A percentile compares a stretch with the other conserved stretches of the same genome.
These are phyloP conservation scores for Excalfactoria chinensis DNA, from an alignment of 2,113 vertebrate genomes.

Conservation along the genomic window DNA sequence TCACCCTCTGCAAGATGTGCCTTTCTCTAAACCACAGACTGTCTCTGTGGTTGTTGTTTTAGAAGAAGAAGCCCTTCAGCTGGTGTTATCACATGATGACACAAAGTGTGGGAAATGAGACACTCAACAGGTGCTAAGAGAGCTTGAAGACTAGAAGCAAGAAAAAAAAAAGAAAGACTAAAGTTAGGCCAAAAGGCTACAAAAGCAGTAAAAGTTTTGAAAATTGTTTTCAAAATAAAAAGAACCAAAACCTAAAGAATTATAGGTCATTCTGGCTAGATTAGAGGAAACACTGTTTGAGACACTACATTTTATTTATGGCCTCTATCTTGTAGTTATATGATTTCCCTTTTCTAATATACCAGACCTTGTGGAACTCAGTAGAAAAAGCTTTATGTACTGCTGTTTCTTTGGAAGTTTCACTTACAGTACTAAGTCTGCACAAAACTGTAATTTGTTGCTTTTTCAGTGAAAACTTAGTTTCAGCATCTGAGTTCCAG, in stretches of 20 bases:
- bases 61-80: constrained; percentile 67
- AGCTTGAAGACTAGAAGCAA: constrained; percentile 45
- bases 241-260: background rate
- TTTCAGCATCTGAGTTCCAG: background rate
- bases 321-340: background rate
- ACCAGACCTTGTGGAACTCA: background rate
- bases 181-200: constrained; percentile 6
- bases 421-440: background rate
- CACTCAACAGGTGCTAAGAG: constrained; percentile 75
- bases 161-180: background rate
- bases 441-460: background rate
- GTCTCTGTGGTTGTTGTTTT: constrained; percentile 72
- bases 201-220: background rate
- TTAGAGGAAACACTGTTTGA: background rate
- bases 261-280: constrained; percentile 8
- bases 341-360: background rate
- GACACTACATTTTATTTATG: background rate
- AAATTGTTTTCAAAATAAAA: constrained; percentile 23
- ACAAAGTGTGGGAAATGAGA: constrained; percentile 71
- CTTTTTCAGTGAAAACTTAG: background rate
- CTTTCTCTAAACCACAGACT: constrained; percentile 77
- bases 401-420: background rate
- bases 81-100: constrained; percentile 71
- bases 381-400: background rate
- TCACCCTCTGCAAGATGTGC: constrained; percentile 37